Conservation (phyloP, 2,797 vertebrate species). For the Sphaeramia orbicularis region DNA sequence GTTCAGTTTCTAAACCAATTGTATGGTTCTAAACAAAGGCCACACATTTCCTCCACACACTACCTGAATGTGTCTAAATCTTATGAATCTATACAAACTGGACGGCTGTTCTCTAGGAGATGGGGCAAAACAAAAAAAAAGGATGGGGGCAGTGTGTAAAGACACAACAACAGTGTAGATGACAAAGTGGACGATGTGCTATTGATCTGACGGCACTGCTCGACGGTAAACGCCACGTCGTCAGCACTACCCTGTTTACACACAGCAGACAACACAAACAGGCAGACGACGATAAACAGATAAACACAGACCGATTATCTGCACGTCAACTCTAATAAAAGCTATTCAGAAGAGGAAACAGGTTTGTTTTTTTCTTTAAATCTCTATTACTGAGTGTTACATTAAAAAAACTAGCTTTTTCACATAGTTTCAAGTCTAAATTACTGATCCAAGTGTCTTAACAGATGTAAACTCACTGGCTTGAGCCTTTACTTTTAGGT, state of each 20-base stretch:
- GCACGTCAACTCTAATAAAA: background rate
- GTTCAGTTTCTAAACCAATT: background rate
- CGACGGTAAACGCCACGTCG: conserved; percentile 28
- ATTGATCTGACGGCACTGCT: conserved; percentile 25
- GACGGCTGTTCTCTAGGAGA: conserved; percentile 34
- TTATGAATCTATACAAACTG: background rate
- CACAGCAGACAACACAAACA: conserved; percentile 21
- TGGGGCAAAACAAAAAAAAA: too few species aligned
- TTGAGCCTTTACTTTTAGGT: conserved; percentile 14
- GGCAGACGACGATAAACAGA: conserved; percentile 10
- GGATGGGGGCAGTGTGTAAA: conserved; percentile 9
- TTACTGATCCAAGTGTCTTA: conserved; percentile 2
- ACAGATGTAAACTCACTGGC: conserved; percentile 8
- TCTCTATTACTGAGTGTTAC: background rate
- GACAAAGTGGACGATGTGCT: conserved; percentile 19
- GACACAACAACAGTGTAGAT: conserved; percentile 1
- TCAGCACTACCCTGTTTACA: conserved; percentile 48
- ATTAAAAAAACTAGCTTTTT: too few species aligned
- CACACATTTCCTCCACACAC: conserved; percentile 23
- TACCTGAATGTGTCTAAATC: background rate
- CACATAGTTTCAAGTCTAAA: background rate
- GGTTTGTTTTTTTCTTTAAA: too few species aligned
- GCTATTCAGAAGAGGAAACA: background rate
- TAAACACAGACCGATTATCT: background rate
- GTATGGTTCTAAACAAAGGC: conserved; percentile 39